Evolutionary conservation across 2,797 vertebrate species (phyloP), one percentile per base, ranked within the genome.

Genomic region (Dicrostonyx torquatus): DNA sequence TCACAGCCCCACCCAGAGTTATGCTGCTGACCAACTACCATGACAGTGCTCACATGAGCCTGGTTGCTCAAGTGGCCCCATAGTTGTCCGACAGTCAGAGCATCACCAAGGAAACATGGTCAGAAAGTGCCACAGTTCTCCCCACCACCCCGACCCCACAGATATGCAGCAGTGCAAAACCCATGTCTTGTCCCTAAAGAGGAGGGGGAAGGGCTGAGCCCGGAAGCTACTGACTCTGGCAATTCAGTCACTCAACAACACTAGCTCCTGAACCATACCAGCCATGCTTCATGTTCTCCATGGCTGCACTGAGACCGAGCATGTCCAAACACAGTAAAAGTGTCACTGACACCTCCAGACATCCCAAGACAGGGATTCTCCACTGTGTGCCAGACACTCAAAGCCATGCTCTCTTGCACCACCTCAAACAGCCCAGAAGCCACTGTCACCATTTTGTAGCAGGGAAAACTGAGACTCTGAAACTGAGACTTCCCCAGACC

Each of bases 381-480:
- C 73, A 14, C 26, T n/a, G 5, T 40, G 9, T 77, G 68, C 84
- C 58, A 60, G 24, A 89, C 22, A n/a, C 62, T 34, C 53, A n/a
- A 90, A 40, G 89, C 53, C 37, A 24, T 29, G 29, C 37, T 83
- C 75, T 77, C 85, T n/a, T 24, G 4, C 24, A 62, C 24, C 79
- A 50, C n/a, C 73, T 75, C 12, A 64, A 86, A 83, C 53, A 91
- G 53, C 50, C 64, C 58, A 55, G 40, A 43, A 43, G 55, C 75
- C 93, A n/a, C 0, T 87, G 64, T 53, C 70, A 55, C 80, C 26
- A 66, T 80, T 84, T 58, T 77, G 34, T 17, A 89, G 40, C 40
- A 34, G 8, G 40, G 90, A 73, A 87, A 94, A 93, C 73, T 70
- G 62, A 93, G 70, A 79, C 31, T 87, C 84, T 75, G 58, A 90